Evolutionary conservation across 2,888 invertebrate genomes (phyloP).

Genomic region (Minunthozetes semirufus): DNA sequence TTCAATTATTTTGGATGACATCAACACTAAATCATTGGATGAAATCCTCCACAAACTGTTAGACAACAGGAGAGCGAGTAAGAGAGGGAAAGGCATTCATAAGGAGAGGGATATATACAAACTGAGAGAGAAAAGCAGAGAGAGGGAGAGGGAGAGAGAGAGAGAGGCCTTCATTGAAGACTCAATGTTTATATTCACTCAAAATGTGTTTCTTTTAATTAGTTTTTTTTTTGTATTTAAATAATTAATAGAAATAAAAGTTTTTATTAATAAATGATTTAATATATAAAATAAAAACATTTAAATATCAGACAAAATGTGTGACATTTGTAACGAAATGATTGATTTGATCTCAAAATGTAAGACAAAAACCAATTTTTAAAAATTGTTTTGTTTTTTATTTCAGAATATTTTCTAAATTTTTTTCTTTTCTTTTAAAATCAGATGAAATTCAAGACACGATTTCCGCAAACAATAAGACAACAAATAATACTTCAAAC

Average conservation of each 20-base stretch:
- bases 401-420: conserved; percentile 23
- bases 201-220: not conserved
- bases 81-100: not conserved
- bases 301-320: conserved; percentile 56
- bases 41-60: not conserved
- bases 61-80: not conserved
- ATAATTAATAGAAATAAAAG: not conserved
- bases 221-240: not conserved
- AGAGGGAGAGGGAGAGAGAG: not conserved
- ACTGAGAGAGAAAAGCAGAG: not conserved
- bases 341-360: conserved; percentile 78
- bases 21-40: conserved; percentile 11
- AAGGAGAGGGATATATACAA: not conserved
- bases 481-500: conserved; percentile 34
- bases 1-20: conserved; percentile 13
- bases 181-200: not conserved
- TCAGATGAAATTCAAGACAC: conserved; percentile 41
- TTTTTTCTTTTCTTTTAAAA: conserved; percentile 16
- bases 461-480: not conserved
- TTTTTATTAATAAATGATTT: not conserved
- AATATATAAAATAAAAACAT: not conserved
- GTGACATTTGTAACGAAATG: conserved; percentile 91
- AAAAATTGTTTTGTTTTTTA: conserved; percentile 20
- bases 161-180: not conserved
- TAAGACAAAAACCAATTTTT: conserved; percentile 53